Evolutionary conservation across 2,888 invertebrate species (phyloP), one percentile per base, ranked within the genome.

Genomic region (Zhuqinia jingwanae): DNA sequence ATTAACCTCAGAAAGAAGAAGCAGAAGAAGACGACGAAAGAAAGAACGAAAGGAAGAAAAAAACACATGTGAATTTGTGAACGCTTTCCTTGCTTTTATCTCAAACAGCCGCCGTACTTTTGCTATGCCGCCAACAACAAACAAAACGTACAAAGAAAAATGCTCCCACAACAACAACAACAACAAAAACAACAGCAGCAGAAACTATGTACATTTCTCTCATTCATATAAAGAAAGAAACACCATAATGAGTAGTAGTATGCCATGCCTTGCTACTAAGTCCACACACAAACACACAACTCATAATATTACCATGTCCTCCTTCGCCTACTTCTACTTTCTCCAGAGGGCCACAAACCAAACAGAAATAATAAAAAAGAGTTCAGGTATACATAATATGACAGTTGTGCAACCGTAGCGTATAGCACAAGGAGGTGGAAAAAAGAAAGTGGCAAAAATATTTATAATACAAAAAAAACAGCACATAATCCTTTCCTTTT

Each of bases 261-360:
- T 36, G 36, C n/a, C 42, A 10, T 22, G 25, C 30, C 76, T n/a
- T 45, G 20, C 78, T 22, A 27, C 47, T 73, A 81, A 65, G 45
- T 27, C 27, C 17, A 68, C 30, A 50, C 20, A 22, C 63, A 63
- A n/a, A n/a, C n/a, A n/a, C n/a, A n/a, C n/a, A n/a, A n/a, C 63
- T 77, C 45, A 42, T 50, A 73, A 73, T 50, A 45, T 25, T 36
- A 36, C n/a, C 60, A 1, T 42, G 30, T 68, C 45, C 36, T 60
- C 58, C 36, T 53, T 63, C 47, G 53, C 22, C 77, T 76, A 53
- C 22, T 58, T 56, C 45, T 77, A 45, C 79, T 70, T 81, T 80
- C 70, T 70, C 60, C 45, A 75, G 0, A 36, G 36, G 5, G 25
- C 22, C 6, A 1, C 8, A 25, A 58, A 2, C 5, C 22, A 22